Conservation (phyloP, 2,113 vertebrate species). For the Mormoops blainvillei region DNA sequence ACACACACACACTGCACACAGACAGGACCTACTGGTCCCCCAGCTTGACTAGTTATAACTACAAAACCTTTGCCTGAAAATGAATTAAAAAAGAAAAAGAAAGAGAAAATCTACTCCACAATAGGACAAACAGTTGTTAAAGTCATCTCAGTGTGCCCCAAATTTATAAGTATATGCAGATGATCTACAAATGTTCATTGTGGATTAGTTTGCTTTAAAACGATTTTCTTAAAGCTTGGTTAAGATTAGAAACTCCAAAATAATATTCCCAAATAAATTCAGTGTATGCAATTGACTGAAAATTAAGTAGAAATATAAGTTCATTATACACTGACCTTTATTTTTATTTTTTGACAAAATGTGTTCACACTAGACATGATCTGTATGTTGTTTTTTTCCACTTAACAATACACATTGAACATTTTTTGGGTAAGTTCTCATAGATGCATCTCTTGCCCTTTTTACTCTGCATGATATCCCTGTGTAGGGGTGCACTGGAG, state of each 20-base stretch:
- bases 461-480: neutral
- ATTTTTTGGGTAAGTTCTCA: neutral
- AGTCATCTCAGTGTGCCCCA: neutral
- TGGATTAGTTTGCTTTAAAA: neutral
- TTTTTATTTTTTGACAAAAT: neutral
- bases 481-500: neutral
- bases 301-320: neutral
- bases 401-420: neutral
- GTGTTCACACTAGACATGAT: neutral
- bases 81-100: neutral
- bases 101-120: neutral
- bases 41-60: neutral
- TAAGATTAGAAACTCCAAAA: neutral
- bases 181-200: neutral
- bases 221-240: neutral
- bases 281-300: neutral
- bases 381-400: neutral
- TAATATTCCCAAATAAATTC: neutral
- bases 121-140: neutral
- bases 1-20: rapidly evolving
- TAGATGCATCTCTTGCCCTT: too few relatives aligned
- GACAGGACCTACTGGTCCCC: neutral
- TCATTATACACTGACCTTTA: neutral
- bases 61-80: neutral
- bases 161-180: neutral